Base-by-base conservation (phyloP, 2,797 vertebrate species). In the Cottoperca gobio region DNA sequence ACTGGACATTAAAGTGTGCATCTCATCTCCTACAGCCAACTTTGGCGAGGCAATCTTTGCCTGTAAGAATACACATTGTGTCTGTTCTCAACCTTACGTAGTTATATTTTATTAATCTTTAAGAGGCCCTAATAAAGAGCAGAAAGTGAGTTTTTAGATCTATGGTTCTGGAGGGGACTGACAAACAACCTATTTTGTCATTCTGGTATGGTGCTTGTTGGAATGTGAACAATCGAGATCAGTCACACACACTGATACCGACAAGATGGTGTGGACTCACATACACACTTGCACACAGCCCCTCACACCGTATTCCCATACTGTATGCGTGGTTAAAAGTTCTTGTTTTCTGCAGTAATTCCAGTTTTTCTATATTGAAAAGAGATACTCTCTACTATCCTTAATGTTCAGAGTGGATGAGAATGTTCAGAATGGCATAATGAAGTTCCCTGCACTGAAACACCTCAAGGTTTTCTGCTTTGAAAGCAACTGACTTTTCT, bases 401-500 rank as follows among this genome's bases (percentile, higher is more conserved):
- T n/a, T 68, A 62, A 57, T 43, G 79, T 84, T 83, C 63, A 40
- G 65, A 83, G 37, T 62, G 21, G 43, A 75, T 55, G 64, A 75
- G 66, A 79, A 80, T 74, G 33, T 66, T 79, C 65, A 31, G 55
- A 83, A 71, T 70, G 40, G 59, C 81, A 70, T 73, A 82, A 87
- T 81, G 49, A 86, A 59, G 70, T 75, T 76, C 43, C 52, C 58
- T 45, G 50, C 53, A 64, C 53, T 79, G 76, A 88, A 88, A 90
- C 78, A 90, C 66, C 70, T 90, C 91, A 93, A 92, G 90, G 91
- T 82, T 80, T 66, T 80, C 64, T 64, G 61, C 83, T 85, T 89
- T 75, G 76, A 90, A 88, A 86, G 8, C 17, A 21, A 45, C 67
- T 88, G 74, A 79, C 79, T n/a, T 86, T 79, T 57, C 46, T 61